Evolutionary conservation across 1,140 invertebrate genomes (phyloP).

Genomic region (Teleopsis dalmanni): DNA sequence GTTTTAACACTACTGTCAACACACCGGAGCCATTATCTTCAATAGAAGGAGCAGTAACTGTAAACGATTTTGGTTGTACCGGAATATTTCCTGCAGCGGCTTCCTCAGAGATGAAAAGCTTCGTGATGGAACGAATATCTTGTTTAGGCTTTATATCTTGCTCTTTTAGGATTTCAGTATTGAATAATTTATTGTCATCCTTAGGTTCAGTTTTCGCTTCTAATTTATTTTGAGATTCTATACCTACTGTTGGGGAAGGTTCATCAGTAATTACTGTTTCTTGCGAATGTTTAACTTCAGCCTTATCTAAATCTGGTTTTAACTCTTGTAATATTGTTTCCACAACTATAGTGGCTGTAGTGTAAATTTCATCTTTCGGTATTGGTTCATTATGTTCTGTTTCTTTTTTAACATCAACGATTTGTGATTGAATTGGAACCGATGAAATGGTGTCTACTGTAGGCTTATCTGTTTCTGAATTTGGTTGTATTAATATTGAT

Average conservation of each 20-base stretch:
- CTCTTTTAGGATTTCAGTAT: not conserved
- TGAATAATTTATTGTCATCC: too few relatives aligned
- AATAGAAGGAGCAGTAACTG: constrained; percentile 33
- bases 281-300: not conserved
- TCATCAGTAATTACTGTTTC: not conserved
- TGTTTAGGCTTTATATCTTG: constrained; percentile 14
- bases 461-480: too few relatives aligned
- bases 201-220: not conserved
- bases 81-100: constrained; percentile 15
- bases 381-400: not conserved
- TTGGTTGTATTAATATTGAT: too few relatives aligned
- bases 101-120: constrained; percentile 37
- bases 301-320: not conserved
- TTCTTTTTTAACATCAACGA: too few relatives aligned
- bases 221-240: not conserved
- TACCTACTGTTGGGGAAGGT: not conserved
- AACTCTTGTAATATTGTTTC: not conserved
- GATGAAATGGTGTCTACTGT: too few relatives aligned
- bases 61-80: constrained; percentile 23
- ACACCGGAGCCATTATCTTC: constrained; percentile 27
- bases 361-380: not conserved
- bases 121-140: constrained; percentile 29
- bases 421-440: too few relatives aligned
- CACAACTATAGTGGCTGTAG: not conserved
- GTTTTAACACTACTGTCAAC: constrained; percentile 25